Percentiles rank a stretch among this genome's conserved stretches.
These are phyloP conservation scores for Sula dactylatra DNA, from an alignment of 2,113 vertebrate species.

Conservation along the genomic window DNA sequence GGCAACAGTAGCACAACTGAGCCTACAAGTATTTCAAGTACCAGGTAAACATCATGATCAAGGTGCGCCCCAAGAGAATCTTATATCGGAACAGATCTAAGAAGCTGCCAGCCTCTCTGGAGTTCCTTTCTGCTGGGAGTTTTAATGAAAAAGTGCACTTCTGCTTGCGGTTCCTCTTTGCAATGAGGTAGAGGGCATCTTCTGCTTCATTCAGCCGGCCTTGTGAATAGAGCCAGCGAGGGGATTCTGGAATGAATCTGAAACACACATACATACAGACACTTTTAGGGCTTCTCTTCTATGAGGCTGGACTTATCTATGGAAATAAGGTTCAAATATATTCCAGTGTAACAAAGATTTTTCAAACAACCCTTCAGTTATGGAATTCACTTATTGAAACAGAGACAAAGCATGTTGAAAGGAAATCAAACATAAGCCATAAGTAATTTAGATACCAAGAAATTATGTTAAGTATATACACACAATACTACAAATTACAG, in stretches of 20 bases:
- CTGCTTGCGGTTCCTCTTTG: constrained; percentile 72
- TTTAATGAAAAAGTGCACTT: constrained; percentile 71
- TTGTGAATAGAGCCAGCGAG: constrained; percentile 82
- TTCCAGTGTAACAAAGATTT: not conserved
- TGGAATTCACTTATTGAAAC: not conserved
- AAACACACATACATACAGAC: not conserved
- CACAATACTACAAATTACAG: not conserved
- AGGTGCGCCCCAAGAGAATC: constrained; percentile 76
- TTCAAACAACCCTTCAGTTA: not conserved
- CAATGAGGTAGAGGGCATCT: constrained; percentile 75
- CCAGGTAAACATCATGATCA: constrained; percentile 84
- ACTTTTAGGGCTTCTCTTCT: not conserved
- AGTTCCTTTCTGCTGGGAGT: constrained; percentile 39
- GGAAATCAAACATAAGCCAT: not conserved
- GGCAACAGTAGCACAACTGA: not conserved
- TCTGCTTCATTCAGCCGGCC: constrained; percentile 78
- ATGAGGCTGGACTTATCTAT: not conserved
- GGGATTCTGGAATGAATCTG: constrained; percentile 83
- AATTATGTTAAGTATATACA: not conserved
- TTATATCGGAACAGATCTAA: constrained; percentile 75
- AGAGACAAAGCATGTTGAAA: not conserved
- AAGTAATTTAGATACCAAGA: not conserved
- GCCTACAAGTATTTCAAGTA: constrained; percentile 32
- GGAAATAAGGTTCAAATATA: not conserved
- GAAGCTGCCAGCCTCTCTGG: constrained; percentile 59